phyloP scores from a whole-genome alignment of 2,888 invertebrate genomes.

The Apamea sordens region DNA sequence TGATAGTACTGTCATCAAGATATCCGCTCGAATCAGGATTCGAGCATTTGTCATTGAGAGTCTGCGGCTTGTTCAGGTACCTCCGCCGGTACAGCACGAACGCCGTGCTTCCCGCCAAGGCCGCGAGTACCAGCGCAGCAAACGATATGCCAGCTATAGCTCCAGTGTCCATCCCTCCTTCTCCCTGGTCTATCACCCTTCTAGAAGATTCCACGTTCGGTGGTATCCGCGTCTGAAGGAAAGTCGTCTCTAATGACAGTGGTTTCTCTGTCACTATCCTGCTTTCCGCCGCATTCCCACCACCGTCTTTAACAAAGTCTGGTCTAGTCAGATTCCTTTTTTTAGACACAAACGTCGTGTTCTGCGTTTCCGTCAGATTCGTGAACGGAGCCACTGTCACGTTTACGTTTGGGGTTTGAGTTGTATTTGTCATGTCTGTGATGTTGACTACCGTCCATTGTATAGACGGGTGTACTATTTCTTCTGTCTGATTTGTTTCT shows the following conservation, averaged over 20 bases:
- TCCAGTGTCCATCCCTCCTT: conserved; percentile 89
- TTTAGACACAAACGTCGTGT: conserved; percentile 77
- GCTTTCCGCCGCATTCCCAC: conserved; percentile 79
- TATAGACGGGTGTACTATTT: conserved; percentile 72
- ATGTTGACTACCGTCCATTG: conserved; percentile 80
- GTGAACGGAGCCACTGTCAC: conserved; percentile 67
- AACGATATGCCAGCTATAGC: conserved; percentile 93
- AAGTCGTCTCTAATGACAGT: conserved; percentile 85
- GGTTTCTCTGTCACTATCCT: conserved; percentile 87
- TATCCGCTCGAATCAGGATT: conserved; percentile 97
- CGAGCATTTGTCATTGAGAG: conserved; percentile 94
- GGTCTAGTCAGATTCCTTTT: conserved; percentile 82
- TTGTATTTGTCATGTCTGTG: conserved; percentile 57
- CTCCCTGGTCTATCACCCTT: conserved; percentile 80
- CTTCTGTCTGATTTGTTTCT: conserved; percentile 67
- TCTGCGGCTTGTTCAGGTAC: conserved; percentile 95
- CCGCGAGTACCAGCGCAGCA: conserved; percentile 91
- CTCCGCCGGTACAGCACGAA: conserved; percentile 93
- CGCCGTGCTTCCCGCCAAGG: conserved; percentile 91
- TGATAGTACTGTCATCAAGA: conserved; percentile 95
- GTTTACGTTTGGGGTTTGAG: conserved; percentile 62
- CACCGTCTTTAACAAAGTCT: conserved; percentile 82
- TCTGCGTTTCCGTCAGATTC: conserved; percentile 79
- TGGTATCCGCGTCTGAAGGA: conserved; percentile 84
- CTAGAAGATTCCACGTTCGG: conserved; percentile 85